Evolutionary conservation across 2,888 invertebrate genomes (phyloP).

Genomic region (Lepidocyrtoides sp.): DNA sequence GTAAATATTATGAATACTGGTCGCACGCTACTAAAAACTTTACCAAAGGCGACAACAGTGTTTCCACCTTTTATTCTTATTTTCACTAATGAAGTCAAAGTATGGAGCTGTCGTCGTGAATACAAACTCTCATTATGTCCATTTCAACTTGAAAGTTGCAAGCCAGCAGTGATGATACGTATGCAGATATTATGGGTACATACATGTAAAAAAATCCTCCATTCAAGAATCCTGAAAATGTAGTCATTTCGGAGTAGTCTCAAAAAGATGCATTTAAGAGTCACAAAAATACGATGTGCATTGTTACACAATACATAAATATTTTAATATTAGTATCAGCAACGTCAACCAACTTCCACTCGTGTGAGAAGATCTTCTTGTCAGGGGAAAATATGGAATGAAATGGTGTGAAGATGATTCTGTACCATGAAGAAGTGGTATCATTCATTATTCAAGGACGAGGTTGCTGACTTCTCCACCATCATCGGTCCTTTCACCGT

Average conservation of each 20-base stretch:
- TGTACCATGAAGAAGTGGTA: slow-evolving; percentile 1
- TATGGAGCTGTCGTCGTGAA: neutral
- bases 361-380: neutral
- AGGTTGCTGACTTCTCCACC: slow-evolving; percentile 55
- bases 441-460: slow-evolving; percentile 70
- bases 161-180: neutral
- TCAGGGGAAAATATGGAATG: slow-evolving; percentile 32
- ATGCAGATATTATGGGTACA: neutral
- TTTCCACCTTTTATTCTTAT: neutral
- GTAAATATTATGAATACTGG: neutral
- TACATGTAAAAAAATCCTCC: too few species aligned
- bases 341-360: neutral
- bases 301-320: too few species aligned
- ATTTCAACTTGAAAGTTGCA: too few species aligned
- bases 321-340: too few species aligned
- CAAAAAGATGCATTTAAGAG: too few species aligned
- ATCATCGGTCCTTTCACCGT: slow-evolving; percentile 50
- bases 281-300: too few species aligned
- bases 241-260: too few species aligned
- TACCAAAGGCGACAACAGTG: too few species aligned
- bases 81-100: neutral
- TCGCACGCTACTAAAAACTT: neutral
- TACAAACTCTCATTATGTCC: slow-evolving; percentile 8
- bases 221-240: too few species aligned
- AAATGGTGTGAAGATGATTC: slow-evolving; percentile 28